A percentile compares a stretch with the other conserved stretches of the same genome.
phyloP scores from a whole-genome alignment of 2,888 invertebrate genomes.

The Drosophila robusta region DNA sequence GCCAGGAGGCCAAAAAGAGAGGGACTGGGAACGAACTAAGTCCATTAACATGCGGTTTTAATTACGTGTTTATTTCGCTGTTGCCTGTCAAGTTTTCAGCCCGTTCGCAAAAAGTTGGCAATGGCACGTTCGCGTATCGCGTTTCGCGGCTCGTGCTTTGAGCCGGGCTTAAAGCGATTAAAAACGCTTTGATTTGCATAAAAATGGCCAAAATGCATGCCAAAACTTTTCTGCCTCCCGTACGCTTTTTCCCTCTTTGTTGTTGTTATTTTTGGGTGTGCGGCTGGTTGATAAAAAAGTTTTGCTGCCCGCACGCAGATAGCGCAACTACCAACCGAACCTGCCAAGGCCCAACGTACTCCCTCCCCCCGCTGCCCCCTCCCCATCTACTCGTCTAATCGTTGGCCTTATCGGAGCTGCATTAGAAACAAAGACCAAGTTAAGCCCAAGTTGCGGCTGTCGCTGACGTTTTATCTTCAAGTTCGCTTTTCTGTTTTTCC shows the following conservation, averaged over 20 bases:
- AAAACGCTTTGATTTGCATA: slow-evolving; percentile 75
- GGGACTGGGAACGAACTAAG: slow-evolving; percentile 26
- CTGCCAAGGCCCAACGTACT: neutral
- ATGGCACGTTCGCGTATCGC: slow-evolving; percentile 36
- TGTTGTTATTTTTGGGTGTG: slow-evolving; percentile 16
- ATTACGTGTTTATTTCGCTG: slow-evolving; percentile 73
- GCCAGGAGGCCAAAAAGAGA: neutral
- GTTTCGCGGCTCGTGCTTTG: slow-evolving; percentile 18
- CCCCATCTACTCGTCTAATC: slow-evolving; percentile 1
- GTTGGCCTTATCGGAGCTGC: slow-evolving; percentile 41
- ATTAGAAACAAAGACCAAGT: slow-evolving; percentile 58
- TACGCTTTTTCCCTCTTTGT: slow-evolving; percentile 1
- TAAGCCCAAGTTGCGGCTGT: slow-evolving; percentile 59
- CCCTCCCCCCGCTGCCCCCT: neutral
- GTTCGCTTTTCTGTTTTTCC: slow-evolving; percentile 10
- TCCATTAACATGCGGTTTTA: slow-evolving; percentile 75
- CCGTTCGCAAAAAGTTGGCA: neutral
- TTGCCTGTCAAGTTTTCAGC: slow-evolving; percentile 37
- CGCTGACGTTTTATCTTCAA: slow-evolving; percentile 60
- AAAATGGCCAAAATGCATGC: slow-evolving; percentile 65
- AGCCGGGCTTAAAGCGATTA: slow-evolving; percentile 65
- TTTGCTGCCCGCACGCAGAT: slow-evolving; percentile 60
- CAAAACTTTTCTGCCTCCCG: slow-evolving; percentile 47
- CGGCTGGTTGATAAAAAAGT: slow-evolving; percentile 53
- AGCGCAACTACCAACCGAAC: slow-evolving; percentile 18